Base-by-base conservation (phyloP, 2,888 invertebrate genomes). In the Onchidella celtica region DNA sequence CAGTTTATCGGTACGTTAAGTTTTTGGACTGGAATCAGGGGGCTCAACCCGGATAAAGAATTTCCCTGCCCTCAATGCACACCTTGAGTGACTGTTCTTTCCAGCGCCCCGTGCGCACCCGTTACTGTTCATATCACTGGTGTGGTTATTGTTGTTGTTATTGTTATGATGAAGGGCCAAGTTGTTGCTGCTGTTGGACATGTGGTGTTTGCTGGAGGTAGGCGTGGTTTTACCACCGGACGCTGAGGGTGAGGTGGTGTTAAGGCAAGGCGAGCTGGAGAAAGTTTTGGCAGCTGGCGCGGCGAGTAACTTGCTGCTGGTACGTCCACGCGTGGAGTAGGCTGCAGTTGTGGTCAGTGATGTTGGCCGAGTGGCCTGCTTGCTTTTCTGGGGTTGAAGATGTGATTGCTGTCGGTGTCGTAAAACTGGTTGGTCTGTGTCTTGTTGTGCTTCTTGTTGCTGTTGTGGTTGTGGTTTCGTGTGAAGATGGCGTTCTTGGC, bases 241-340 rank as follows among this genome's bases (percentile, higher is more conserved):
- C 3, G 72, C 3, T 59, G 72, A 21, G 34, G 57, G 3, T 34
- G 14, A 34, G 11, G 47, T 29, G 27, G 27, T 3, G 6, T 57
- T 29, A 34, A 72, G 57, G n/a, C 72, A 72, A 2, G 72, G 72
- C 3, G 72, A 57, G 11, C 72, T 72, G 3, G 72, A 57, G 21
- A 29, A 72, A 21, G 14, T 11, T 6, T 72, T 72, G 1, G 57
- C 32, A 3, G 34, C 6, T 3, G 55, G 72, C 11, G 34, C 72
- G 0, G 72, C 55, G 47, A 17, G 6, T 47, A 17, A 17, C 47
- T 47, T 47, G 6, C 17, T 47, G 9, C 47, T 47, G 47, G 6
- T 17, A 47, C 47, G 47, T 6, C 6, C 17, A n/a, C n/a, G n/a
- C n/a, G n/a, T n/a, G n/a, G n/a, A n/a, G n/a, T n/a, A n/a, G n/a